A percentile compares a stretch with the other conserved stretches of the same genome.
phyloP scores from a whole-genome alignment of 2,797 vertebrate species.

The Falco rusticolus region DNA sequence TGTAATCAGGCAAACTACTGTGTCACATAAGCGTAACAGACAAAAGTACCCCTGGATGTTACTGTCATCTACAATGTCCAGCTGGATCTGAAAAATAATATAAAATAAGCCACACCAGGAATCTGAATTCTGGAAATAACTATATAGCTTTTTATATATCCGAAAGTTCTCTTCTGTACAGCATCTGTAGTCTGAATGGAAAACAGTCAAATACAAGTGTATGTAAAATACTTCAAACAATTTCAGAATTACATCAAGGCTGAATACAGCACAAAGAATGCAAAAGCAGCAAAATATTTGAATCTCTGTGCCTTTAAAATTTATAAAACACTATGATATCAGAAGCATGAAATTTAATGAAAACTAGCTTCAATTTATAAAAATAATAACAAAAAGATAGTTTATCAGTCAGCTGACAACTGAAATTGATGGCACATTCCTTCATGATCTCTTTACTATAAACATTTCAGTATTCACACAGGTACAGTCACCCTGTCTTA shows the following conservation, averaged over 20 bases:
- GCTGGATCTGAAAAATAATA: neutral
- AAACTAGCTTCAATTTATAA: neutral
- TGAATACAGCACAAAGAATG: neutral
- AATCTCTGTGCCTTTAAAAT: neutral
- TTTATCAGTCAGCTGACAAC: neutral
- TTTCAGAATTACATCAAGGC: neutral
- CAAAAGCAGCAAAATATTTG: neutral
- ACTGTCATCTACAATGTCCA: neutral
- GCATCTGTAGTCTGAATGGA: neutral
- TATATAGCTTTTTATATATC: neutral
- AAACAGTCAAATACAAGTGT: neutral
- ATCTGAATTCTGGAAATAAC: neutral
- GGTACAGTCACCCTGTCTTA: neutral
- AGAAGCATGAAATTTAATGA: neutral
- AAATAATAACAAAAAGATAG: neutral
- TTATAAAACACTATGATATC: neutral
- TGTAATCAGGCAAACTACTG: accelerated
- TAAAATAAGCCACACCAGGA: neutral
- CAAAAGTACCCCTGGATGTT: neutral
- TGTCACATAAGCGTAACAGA: neutral
- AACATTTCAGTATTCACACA: neutral
- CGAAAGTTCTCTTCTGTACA: neutral
- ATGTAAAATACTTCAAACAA: neutral
- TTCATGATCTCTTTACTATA: neutral
- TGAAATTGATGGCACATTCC: neutral